A percentile compares a stretch with the other conserved stretches of the same genome.
phyloP scores from a whole-genome alignment of 2,888 invertebrate species.

The Eristalinus sepulchralis region DNA sequence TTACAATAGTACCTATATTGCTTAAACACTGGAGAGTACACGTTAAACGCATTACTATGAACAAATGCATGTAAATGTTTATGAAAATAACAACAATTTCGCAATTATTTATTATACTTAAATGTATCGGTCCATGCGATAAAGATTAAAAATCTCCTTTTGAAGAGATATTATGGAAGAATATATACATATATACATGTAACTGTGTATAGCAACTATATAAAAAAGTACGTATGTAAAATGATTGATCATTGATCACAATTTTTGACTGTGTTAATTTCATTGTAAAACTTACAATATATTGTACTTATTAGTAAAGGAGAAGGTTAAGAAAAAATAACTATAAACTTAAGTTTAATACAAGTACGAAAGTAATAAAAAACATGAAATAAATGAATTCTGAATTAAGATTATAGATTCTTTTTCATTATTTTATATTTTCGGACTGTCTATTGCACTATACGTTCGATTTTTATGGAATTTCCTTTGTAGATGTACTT shows the following conservation, averaged over 20 bases:
- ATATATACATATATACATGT: conserved; percentile 58
- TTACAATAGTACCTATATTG: not conserved
- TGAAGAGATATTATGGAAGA: conserved; percentile 52
- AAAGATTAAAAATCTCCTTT: conserved; percentile 36
- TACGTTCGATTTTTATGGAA: too few relatives aligned
- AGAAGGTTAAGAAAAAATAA: conserved; percentile 70
- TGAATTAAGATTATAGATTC: conserved; percentile 44
- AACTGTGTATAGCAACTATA: conserved; percentile 69
- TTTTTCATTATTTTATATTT: not conserved
- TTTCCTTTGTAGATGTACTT: too few relatives aligned
- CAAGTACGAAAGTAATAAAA: conserved; percentile 72
- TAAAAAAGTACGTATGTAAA: conserved; percentile 75
- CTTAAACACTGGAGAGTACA: not conserved
- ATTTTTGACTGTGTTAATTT: conserved; percentile 81
- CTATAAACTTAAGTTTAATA: conserved; percentile 70
- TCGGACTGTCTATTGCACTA: not conserved
- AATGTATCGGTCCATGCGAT: conserved; percentile 64
- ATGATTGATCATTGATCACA: conserved; percentile 80
- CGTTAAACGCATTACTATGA: not conserved
- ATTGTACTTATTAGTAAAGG: conserved; percentile 70
- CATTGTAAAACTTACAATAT: conserved; percentile 77
- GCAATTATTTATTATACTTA: not conserved
- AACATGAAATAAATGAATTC: conserved; percentile 61
- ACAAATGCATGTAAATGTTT: not conserved
- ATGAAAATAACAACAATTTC: not conserved